Evolutionary conservation across 2,797 vertebrate genomes (phyloP).

Genomic region (Anguilla obscura): DNA sequence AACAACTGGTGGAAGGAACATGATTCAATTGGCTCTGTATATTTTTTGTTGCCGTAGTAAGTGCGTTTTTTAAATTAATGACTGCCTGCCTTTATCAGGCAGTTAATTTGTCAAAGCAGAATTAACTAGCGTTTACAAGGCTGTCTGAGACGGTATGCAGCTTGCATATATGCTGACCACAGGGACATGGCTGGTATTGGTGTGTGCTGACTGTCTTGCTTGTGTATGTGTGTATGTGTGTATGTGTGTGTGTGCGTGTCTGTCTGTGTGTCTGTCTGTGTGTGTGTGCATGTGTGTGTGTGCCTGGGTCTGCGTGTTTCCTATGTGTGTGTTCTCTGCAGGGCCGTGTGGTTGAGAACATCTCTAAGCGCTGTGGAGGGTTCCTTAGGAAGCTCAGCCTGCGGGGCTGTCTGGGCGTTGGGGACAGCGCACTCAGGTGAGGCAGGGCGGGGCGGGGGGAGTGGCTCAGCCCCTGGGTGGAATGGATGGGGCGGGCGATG

Average conservation of each 20-base stretch:
- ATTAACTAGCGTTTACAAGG: background rate
- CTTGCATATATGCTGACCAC: background rate
- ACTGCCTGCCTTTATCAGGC: background rate
- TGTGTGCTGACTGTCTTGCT: background rate
- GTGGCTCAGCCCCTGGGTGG: background rate
- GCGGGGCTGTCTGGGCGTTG: slow-evolving; percentile 90
- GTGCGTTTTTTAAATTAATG: background rate
- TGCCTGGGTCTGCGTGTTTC: background rate
- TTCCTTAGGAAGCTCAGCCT: slow-evolving; percentile 94
- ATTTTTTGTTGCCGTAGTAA: background rate
- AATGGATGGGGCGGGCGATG: background rate
- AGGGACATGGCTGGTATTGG: background rate
- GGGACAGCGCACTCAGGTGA: slow-evolving; percentile 93
- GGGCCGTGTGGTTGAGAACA: slow-evolving; percentile 97
- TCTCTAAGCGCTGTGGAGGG: slow-evolving; percentile 94
- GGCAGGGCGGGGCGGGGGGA: background rate
- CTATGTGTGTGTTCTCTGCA: slow-evolving; percentile 54
- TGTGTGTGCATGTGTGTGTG: background rate
- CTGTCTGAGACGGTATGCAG: background rate
- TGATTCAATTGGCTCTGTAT: background rate
- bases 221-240: background rate
- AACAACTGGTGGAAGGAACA: background rate
- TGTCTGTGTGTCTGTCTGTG: slow-evolving; percentile 17
- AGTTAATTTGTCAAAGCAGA: background rate
- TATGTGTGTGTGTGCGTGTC: no score